Percentiles rank a stretch among this genome's conserved stretches.
Evolutionary conservation across 1,140 invertebrate genomes (phyloP).

Genomic region (Anadara kagoshimensis): DNA sequence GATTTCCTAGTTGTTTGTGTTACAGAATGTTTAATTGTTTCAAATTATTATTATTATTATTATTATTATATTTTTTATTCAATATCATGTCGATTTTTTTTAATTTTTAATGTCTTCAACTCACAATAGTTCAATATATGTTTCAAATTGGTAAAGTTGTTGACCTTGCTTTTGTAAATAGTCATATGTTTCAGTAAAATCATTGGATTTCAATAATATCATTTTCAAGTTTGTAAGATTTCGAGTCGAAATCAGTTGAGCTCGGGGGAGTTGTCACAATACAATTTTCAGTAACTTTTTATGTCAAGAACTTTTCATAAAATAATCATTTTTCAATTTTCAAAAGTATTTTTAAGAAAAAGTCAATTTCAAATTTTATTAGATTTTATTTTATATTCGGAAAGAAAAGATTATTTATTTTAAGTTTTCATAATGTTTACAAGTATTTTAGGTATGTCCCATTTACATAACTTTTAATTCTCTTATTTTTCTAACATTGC

Average conservation of each 20-base stretch:
- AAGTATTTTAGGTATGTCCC: no score
- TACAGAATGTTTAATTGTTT: neutral
- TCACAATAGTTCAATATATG: neutral
- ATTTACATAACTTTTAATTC: no score
- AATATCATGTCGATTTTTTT: neutral
- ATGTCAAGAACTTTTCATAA: neutral
- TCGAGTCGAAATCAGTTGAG: slow-evolving; percentile 7
- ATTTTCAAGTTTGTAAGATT: neutral
- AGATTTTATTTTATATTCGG: no score
- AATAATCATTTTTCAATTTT: no score
- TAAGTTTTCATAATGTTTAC: no score
- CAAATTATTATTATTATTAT: neutral
- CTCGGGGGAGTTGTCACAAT: slow-evolving; percentile 4
- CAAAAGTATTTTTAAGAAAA: no score
- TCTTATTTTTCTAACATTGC: no score
- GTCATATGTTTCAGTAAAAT: neutral
- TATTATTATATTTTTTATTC: neutral
- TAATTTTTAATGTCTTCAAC: neutral
- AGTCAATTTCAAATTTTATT: no score
- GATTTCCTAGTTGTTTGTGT: neutral
- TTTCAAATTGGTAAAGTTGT: neutral
- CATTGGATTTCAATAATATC: neutral
- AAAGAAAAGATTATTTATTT: no score
- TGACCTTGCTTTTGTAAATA: neutral
- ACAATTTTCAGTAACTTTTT: neutral